Evolutionary conservation across 2,113 vertebrate genomes (phyloP).

Genomic region (Corythaixoides concolor): DNA sequence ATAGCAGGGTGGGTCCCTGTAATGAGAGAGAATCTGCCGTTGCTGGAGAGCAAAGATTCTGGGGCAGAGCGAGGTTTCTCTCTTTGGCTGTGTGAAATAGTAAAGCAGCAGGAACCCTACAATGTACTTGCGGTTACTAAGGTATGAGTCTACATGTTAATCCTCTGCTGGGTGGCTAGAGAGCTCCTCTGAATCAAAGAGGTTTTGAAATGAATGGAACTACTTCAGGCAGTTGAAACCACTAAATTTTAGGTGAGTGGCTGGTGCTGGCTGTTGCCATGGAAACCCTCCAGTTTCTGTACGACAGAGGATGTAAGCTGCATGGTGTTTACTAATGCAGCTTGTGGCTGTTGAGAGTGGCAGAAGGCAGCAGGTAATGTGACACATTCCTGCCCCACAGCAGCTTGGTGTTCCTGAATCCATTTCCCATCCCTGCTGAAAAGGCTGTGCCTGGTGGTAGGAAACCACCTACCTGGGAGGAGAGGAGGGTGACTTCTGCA

Average conservation of each 20-base stretch:
- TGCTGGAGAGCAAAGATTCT: neutral
- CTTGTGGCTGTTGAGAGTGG: neutral
- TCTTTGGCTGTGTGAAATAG: neutral
- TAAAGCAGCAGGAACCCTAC: neutral
- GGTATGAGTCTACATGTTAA: fast-evolving
- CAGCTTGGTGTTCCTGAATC: neutral
- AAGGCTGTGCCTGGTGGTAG: neutral
- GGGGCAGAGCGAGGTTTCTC: neutral
- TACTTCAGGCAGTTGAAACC: neutral
- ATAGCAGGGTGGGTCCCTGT: neutral
- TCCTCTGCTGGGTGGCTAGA: neutral
- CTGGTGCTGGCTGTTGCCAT: neutral
- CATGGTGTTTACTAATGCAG: fast-evolving
- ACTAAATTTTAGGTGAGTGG: neutral
- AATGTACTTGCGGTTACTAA: neutral
- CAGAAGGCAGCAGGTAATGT: too few species aligned
- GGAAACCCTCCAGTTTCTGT: neutral
- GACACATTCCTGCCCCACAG: too few species aligned
- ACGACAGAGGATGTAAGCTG: neutral
- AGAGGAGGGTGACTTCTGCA: neutral
- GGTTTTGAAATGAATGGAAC: neutral
- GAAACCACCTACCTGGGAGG: fast-evolving
- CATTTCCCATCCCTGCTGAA: too few species aligned
- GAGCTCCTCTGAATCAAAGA: neutral
- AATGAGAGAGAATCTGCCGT: fast-evolving